Evolutionary conservation across 1,140 invertebrate species (phyloP).

Genomic region (Anastatus disparis): DNA sequence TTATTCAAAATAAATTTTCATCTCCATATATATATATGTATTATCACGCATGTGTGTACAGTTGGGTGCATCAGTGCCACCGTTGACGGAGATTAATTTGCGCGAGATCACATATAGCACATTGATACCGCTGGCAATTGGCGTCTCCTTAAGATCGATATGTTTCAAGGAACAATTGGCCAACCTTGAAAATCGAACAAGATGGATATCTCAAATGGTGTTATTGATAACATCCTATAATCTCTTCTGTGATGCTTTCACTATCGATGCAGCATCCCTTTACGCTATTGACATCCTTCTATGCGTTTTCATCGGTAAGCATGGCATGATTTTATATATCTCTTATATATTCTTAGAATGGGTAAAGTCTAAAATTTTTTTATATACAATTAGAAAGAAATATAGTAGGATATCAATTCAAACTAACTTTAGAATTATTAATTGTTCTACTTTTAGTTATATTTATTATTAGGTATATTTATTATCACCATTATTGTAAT

Average conservation of each 20-base stretch:
- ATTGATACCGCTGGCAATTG: conserved; percentile 57
- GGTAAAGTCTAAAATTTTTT: not conserved
- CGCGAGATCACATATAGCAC: conserved; percentile 60
- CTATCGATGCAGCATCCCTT: conserved; percentile 57
- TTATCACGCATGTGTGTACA: conserved; percentile 38
- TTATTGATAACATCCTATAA: conserved; percentile 61
- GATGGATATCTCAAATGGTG: conserved; percentile 56
- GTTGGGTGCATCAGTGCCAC: conserved; percentile 57
- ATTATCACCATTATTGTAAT: too few species aligned
- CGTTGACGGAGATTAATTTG: conserved; percentile 58
- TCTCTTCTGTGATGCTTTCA: conserved; percentile 62
- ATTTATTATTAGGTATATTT: too few species aligned
- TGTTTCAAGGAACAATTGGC: conserved; percentile 31
- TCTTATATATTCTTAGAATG: too few species aligned
- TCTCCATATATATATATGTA: conserved; percentile 13
- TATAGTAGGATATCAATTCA: too few species aligned
- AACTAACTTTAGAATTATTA: too few species aligned
- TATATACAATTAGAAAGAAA: conserved; percentile 22
- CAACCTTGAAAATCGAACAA: conserved; percentile 43
- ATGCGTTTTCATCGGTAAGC: conserved; percentile 59
- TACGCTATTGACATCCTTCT: conserved; percentile 60
- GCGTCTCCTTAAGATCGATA: conserved; percentile 50
- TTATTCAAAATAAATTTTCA: conserved; percentile 35
- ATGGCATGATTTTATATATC: too few species aligned
- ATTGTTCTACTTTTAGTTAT: too few species aligned